phyloP scores from a whole-genome alignment of 2,797 vertebrate species.

The Bovichtus diacanthus region DNA sequence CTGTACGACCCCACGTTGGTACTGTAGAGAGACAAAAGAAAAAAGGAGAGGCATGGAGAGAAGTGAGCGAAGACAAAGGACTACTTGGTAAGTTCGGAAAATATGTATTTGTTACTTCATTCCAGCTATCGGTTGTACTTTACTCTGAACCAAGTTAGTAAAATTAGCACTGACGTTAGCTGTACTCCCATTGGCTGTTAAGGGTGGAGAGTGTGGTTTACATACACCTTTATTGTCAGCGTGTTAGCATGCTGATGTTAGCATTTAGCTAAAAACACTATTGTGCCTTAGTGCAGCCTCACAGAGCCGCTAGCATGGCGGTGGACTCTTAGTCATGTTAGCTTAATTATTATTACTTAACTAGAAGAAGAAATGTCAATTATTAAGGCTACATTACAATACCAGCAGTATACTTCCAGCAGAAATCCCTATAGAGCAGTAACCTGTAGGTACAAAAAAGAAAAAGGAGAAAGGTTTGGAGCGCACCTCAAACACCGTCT shows the following conservation, averaged over 20 bases:
- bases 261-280: background rate
- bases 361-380: conserved; percentile 15
- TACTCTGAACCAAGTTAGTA: too few species aligned
- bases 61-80: too few species aligned
- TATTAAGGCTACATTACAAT: conserved; percentile 6
- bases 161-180: too few species aligned
- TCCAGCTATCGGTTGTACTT: too few species aligned
- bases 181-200: too few species aligned
- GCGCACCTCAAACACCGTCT: conserved; percentile 17
- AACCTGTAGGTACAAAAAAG: conserved; percentile 2
- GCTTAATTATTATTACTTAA: conserved; percentile 9
- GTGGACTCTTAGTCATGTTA: background rate
- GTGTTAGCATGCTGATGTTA: background rate
- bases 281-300: background rate
- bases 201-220: too few species aligned
- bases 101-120: too few species aligned
- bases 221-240: background rate
- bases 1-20: too few species aligned
- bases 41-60: too few species aligned
- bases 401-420: background rate
- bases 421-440: conserved; percentile 20
- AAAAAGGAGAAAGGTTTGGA: background rate
- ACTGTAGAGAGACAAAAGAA: too few species aligned
- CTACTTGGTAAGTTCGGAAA: too few species aligned
- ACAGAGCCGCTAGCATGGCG: background rate